These are phyloP conservation scores for Austrolebias charrua DNA, from an alignment of 2,797 vertebrate genomes.

Conservation along the genomic window DNA sequence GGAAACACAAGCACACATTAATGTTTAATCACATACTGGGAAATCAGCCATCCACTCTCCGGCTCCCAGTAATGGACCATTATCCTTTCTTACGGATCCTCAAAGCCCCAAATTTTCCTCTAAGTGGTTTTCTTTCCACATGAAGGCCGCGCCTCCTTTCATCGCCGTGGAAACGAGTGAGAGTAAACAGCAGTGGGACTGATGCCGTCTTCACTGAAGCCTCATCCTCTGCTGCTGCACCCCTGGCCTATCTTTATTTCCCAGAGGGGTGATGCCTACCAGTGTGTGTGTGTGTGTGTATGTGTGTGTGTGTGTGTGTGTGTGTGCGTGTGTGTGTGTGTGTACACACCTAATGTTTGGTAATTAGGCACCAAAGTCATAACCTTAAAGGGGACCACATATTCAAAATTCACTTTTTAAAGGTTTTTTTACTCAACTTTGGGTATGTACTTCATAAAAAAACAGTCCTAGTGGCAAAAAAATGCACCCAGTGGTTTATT, in stretches of 20 bases:
- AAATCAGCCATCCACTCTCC: conserved; percentile 13
- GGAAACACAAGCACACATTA: conserved; percentile 1
- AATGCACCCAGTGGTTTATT: no score
- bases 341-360: conserved; percentile 20
- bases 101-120: conserved; percentile 30
- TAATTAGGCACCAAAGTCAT: conserved; percentile 66
- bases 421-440: no score
- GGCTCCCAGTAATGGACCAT: conserved; percentile 34
- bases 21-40: background rate
- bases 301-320: conserved; percentile 6
- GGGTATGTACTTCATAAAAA: no score
- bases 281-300: conserved; percentile 29
- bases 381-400: no score
- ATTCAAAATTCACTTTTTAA: no score
- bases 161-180: conserved; percentile 61
- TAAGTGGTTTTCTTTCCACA: conserved; percentile 40
- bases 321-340: conserved; percentile 9
- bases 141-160: conserved; percentile 36
- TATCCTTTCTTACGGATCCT: conserved; percentile 26
- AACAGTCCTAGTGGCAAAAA: no score
- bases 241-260: conserved; percentile 64
- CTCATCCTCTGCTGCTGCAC: conserved; percentile 40
- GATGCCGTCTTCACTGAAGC: conserved; percentile 30
- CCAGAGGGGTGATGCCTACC: conserved; percentile 46
- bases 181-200: conserved; percentile 55